Evolutionary conservation across 2,113 vertebrate genomes (phyloP).

Genomic region (Synchiropus splendidus): DNA sequence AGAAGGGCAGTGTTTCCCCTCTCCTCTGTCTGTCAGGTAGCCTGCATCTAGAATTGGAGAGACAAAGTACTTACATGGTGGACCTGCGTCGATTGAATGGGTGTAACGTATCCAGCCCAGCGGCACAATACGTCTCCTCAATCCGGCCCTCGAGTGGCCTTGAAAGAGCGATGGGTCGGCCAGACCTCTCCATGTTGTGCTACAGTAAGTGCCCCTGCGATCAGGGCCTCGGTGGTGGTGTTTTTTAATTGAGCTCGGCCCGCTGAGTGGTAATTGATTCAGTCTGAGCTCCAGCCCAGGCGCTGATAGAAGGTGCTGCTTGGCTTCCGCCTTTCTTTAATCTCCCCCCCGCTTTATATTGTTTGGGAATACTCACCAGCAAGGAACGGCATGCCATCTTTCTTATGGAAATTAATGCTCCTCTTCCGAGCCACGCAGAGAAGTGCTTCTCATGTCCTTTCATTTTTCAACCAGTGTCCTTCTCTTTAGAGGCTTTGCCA

Average conservation of each 20-base stretch:
- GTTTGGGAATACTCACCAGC: conserved; percentile 89
- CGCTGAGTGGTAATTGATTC: conserved; percentile 87
- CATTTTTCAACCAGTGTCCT: conserved; percentile 81
- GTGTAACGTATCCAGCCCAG: conserved; percentile 61
- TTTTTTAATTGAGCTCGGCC: conserved; percentile 80
- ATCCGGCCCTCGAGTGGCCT: conserved; percentile 60
- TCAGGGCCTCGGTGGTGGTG: conserved; percentile 63
- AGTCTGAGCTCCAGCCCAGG: conserved; percentile 74
- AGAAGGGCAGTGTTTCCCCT: conserved; percentile 42
- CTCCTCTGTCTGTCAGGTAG: conserved; percentile 26
- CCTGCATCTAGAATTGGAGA: neutral
- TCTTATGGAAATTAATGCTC: conserved; percentile 98
- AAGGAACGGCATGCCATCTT: conserved; percentile 89
- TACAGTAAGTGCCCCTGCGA: conserved; percentile 66
- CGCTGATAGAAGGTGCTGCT: conserved; percentile 85
- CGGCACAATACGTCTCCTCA: conserved; percentile 70
- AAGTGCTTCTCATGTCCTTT: conserved; percentile 76
- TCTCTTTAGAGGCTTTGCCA: conserved; percentile 86
- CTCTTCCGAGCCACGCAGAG: conserved; percentile 63
- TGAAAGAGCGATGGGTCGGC: conserved; percentile 74
- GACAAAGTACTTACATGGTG: neutral
- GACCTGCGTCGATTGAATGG: conserved; percentile 27
- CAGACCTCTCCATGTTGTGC: conserved; percentile 75
- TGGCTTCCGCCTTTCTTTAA: conserved; percentile 76
- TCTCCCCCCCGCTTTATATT: conserved; percentile 82